Evolutionary conservation across 2,797 vertebrate species (phyloP), one percentile per base, ranked within the genome.

Genomic region (Sparus aurata): DNA sequence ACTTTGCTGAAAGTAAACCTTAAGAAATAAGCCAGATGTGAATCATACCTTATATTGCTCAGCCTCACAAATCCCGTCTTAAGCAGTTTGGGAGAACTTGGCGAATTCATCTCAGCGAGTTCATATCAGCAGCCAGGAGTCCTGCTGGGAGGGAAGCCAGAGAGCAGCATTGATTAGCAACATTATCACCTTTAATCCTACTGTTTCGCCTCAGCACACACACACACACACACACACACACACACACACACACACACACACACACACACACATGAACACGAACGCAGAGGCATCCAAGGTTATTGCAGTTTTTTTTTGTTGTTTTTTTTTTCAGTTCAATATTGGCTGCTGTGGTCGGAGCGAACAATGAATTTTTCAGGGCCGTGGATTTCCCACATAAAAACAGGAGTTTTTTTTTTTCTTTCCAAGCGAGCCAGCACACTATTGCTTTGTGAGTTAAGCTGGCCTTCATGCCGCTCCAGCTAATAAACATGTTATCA

Each of bases 151-250:
- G 67, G 15, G 41, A 41, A 78, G 79, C 67, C 85, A 81, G 75
- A 77, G 61, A 83, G 74, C 52, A 76, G 22, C 83, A 85, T 70
- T 79, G 84, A 92, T 92, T 80, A 85, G 73, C 53, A 85, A 74
- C 85, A 88, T 90, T 77, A 87, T 90, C 85, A 68, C 84, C 69
- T 83, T 69, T 50, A 63, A 80, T 80, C 68, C 72, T 34, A 23
- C 76, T 45, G 53, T 75, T 68, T 75, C 20, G 69, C 46, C 63
- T 43, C 75, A 46, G 65, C 8, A 5, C 72, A 66, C 46, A 58
- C 76, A 55, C 43, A 57, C 46, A 71, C 68, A 27, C 62, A 62
- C 68, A 27, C 61, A 34, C 30, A 34, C 30, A 34, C 30, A 30
- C 30, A 30, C 30, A 30, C 30, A 30, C 30, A 30, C 30, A 30